A percentile compares a stretch with the other conserved stretches of the same genome.
Evolutionary conservation across 2,888 invertebrate genomes (phyloP).

Genomic region (Myopa tessellatipennis): DNA sequence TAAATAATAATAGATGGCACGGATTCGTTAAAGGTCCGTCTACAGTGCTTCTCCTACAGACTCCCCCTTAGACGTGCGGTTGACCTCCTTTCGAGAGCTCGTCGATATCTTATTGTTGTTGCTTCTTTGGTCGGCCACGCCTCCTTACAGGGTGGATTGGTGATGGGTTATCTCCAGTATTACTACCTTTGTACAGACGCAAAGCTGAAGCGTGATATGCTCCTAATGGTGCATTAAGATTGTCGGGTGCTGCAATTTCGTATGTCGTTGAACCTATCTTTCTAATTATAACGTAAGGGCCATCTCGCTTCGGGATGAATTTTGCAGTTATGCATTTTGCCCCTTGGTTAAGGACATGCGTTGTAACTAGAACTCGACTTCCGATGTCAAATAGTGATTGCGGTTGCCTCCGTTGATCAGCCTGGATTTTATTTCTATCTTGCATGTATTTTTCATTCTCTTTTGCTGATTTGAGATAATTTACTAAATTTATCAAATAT

Average conservation of each 20-base stretch:
- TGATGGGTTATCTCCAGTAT: constrained; percentile 20
- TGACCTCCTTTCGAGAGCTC: constrained; percentile 27
- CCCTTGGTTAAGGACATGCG: constrained; percentile 51
- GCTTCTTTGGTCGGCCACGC: constrained; percentile 35
- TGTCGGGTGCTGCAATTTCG: constrained; percentile 16
- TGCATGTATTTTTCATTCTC: no score
- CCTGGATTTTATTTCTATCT: no score
- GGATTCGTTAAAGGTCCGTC: not conserved
- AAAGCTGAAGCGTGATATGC: constrained; percentile 40
- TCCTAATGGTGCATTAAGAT: constrained; percentile 39
- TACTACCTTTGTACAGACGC: constrained; percentile 34
- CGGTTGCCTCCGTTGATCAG: no score
- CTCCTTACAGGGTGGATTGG: constrained; percentile 39
- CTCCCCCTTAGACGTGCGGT: constrained; percentile 40
- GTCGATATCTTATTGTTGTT: constrained; percentile 20
- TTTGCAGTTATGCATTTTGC: constrained; percentile 51
- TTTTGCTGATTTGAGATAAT: no score
- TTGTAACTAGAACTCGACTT: constrained; percentile 50
- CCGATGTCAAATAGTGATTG: constrained; percentile 46
- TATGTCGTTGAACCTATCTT: constrained; percentile 47
- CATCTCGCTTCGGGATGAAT: constrained; percentile 55
- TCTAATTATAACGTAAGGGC: constrained; percentile 39
- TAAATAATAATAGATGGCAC: not conserved
- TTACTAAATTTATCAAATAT: no score
- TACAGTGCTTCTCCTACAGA: constrained; percentile 24